These are phyloP conservation scores for Hermetia illucens DNA, from an alignment of 1,140 invertebrate genomes.

Conservation along the genomic window DNA sequence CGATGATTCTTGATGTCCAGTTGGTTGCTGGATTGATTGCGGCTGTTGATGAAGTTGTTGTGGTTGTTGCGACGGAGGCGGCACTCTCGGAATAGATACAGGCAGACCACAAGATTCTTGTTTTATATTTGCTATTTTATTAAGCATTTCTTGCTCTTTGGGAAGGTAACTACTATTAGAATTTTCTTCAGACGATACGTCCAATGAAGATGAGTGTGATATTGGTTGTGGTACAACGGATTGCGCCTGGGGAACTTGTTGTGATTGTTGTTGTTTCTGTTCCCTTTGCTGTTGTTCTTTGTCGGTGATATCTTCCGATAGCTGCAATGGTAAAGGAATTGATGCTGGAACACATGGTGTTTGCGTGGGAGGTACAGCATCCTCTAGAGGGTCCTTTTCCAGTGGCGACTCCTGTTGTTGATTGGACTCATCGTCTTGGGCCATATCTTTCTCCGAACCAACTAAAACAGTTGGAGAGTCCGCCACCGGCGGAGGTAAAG, in stretches of 20 bases:
- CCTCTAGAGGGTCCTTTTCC: too few species aligned
- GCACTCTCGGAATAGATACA: conserved; percentile 10
- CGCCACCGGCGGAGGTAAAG: not conserved
- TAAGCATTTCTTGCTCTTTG: conserved; percentile 26
- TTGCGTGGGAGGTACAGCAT: too few species aligned
- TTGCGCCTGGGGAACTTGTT: not conserved
- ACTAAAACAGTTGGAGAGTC: not conserved
- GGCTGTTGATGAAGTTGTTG: conserved; percentile 15
- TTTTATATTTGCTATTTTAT: conserved; percentile 26
- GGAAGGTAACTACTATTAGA: conserved; percentile 7
- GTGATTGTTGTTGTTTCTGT: not conserved
- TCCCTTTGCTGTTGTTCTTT: conserved; percentile 2
- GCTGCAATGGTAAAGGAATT: conserved; percentile 1
- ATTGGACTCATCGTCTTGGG: conserved; percentile 23
- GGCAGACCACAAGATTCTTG: conserved; percentile 16
- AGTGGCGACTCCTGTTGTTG: conserved; percentile 15
- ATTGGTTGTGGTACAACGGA: not conserved
- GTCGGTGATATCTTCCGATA: conserved; percentile 1
- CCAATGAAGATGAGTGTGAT: too few species aligned
- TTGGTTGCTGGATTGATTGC: too few species aligned
- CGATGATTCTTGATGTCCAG: too few species aligned
- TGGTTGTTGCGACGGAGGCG: conserved; percentile 6
- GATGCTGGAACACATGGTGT: conserved; percentile 2
- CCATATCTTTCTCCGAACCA: not conserved
- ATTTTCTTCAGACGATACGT: not conserved